Base-by-base conservation (phyloP, 2,888 invertebrate species). In the Drosophila peninsularis region DNA sequence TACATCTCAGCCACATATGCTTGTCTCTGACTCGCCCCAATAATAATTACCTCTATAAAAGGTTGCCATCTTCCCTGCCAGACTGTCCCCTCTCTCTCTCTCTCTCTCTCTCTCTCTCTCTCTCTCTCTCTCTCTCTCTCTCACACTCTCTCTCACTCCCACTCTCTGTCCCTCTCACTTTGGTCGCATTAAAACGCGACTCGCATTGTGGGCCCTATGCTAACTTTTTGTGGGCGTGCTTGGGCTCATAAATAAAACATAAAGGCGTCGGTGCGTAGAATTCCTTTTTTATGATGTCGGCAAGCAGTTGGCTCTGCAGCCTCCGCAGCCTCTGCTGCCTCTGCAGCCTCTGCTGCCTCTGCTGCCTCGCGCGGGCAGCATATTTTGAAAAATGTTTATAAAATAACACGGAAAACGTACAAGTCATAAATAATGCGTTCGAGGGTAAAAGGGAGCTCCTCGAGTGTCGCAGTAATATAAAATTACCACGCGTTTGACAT, bases 381-480 rank as follows among this genome's bases (percentile, higher is more conserved):
- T 81, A 89, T 79, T 85, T 81, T 81, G 75, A 74, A 88, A 85
- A 89, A 85, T 88, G 89, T 89, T 85, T 88, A 89, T 84, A 88
- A 85, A 85, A 85, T 84, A 82, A 81, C 85, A 85, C 80, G 79
- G 74, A 81, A 78, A 85, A 78, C 82, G 84, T 80, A 83, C 89
- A 89, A 89, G 89, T 87, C 89, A 89, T 89, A 85, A 89, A 85
- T 89, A 85, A 85, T 87, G 85, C 69, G 74, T 84, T 87, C 72
- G 74, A 71, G 73, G 50, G 34, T 21, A 19, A 21, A 42, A 14
- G 30, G 37, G 39, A 45, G 55, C 44, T 53, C 45, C 36, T 34
- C 68, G 58, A 77, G 73, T 88, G 81, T 74, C 78, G 83, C 70
- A 77, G 81, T 83, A 88, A 78, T 88, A 83, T 80, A 70, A 86